Percentiles rank a stretch among this genome's conserved stretches.
These are phyloP conservation scores for Lamprotornis superbus DNA, from an alignment of 2,113 vertebrate genomes.

Conservation along the genomic window DNA sequence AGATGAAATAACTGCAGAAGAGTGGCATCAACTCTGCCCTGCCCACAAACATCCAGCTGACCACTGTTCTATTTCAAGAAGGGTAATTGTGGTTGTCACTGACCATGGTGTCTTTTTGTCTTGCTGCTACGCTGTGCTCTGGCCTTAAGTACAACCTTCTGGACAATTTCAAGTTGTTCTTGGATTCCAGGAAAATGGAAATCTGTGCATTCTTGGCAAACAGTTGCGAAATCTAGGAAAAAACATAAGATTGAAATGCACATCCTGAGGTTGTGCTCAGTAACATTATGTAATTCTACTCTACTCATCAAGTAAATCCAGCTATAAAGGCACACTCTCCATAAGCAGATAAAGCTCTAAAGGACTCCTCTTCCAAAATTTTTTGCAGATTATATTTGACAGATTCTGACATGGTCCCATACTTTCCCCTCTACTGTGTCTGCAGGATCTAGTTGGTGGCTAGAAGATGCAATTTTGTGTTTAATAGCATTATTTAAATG, in stretches of 20 bases:
- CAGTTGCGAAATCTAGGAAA: conserved; percentile 89
- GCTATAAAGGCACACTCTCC: not conserved
- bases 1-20: not conserved
- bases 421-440: not conserved
- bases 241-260: not conserved
- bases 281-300: not conserved
- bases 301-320: not conserved
- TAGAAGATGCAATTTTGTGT: not conserved
- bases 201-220: conserved; percentile 94
- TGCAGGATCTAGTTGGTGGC: not conserved
- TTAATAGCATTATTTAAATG: not conserved
- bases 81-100: conserved; percentile 44
- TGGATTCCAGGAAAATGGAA: conserved; percentile 91
- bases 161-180: conserved; percentile 88
- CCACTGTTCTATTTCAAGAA: conserved; percentile 14
- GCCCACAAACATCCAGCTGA: not conserved
- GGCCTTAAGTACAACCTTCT: conserved; percentile 92
- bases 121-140: conserved; percentile 82
- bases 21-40: not conserved
- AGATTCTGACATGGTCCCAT: not conserved
- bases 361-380: not conserved
- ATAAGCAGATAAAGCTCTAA: not conserved
- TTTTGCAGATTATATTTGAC: not conserved
- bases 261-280: not conserved
- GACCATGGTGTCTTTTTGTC: conserved; percentile 81